A percentile compares a stretch with the other conserved stretches of the same genome.
phyloP scores from a whole-genome alignment of 2,797 vertebrate genomes.

The Scolopax rusticola region DNA sequence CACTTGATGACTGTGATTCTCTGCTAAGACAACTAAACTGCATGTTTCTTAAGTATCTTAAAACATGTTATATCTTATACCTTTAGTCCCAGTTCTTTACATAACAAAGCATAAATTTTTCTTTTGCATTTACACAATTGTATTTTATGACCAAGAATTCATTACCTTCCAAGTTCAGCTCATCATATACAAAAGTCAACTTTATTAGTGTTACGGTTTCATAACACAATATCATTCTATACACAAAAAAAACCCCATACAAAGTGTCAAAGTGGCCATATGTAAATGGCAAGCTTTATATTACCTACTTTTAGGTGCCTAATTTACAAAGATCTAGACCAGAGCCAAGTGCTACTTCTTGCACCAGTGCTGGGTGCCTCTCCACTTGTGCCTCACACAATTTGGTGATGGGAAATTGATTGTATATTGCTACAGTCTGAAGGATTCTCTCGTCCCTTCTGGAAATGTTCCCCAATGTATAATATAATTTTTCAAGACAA shows the following conservation, averaged over 20 bases:
- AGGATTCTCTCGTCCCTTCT: background rate
- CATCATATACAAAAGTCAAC: background rate
- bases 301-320: background rate
- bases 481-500: background rate
- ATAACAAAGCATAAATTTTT: background rate
- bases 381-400: background rate
- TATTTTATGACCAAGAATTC: background rate
- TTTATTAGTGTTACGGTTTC: background rate
- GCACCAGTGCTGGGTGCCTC: background rate
- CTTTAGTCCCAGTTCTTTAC: background rate
- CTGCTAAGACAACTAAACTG: background rate
- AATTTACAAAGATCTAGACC: background rate
- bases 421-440: background rate
- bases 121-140: background rate
- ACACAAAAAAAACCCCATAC: too few species aligned
- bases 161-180: background rate
- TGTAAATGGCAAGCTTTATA: background rate
- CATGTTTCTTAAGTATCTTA: background rate
- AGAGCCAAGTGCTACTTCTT: background rate
- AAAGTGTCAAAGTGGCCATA: background rate
- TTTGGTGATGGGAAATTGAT: background rate
- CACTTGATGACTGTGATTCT: background rate
- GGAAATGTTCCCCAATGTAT: background rate
- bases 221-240: background rate
- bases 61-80: background rate